phyloP scores from a whole-genome alignment of 2,888 invertebrate genomes.

The Rhodophaea formosa region DNA sequence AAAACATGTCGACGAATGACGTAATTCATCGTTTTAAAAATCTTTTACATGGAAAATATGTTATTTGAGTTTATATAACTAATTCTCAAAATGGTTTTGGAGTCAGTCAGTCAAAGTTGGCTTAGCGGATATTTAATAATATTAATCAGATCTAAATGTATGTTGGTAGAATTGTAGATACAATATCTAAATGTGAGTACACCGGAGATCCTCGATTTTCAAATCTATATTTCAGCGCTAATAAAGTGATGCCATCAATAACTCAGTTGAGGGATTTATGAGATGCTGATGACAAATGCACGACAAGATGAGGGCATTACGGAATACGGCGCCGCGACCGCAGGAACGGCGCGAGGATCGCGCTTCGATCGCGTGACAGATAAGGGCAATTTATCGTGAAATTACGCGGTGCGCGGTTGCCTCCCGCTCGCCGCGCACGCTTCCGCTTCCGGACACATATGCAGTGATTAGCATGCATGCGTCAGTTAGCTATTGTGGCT shows the following conservation, averaged over 20 bases:
- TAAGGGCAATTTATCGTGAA: slow-evolving; percentile 57
- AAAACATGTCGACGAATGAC: no score
- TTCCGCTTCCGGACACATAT: slow-evolving; percentile 26
- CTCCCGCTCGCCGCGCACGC: slow-evolving; percentile 29
- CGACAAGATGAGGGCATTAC: slow-evolving; percentile 39
- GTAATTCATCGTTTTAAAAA: no score
- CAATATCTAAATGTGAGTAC: no score
- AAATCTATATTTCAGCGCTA: slow-evolving; percentile 21
- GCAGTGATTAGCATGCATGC: slow-evolving; percentile 18
- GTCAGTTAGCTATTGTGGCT: not conserved
- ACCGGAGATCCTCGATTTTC: slow-evolving; percentile 4
- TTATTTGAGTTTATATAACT: no score
- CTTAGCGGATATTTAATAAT: no score
- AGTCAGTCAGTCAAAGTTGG: no score
- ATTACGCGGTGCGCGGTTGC: slow-evolving; percentile 51
- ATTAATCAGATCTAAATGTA: no score
- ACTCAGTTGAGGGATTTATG: slow-evolving; percentile 35
- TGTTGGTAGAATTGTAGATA: no score
- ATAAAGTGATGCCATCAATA: slow-evolving; percentile 29
- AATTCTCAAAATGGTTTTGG: no score
- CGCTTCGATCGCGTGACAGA: slow-evolving; percentile 56
- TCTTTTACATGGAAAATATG: no score
- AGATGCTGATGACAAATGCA: slow-evolving; percentile 41
- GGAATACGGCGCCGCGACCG: slow-evolving; percentile 19
- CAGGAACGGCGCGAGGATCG: slow-evolving; percentile 43